Conservation (phyloP, 2,888 invertebrate genomes). For the Tinea pellionella region DNA sequence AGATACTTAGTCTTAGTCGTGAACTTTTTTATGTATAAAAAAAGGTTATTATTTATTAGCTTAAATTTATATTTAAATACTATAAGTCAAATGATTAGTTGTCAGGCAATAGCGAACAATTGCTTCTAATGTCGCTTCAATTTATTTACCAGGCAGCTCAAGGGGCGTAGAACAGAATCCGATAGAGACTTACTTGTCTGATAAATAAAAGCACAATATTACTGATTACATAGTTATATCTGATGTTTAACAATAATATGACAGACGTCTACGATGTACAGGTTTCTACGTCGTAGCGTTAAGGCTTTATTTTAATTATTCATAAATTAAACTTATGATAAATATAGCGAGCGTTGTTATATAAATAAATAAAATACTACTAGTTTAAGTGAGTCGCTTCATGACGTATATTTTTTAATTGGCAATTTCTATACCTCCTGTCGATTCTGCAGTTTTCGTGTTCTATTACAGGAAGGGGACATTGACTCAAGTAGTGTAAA, state of each 20-base stretch:
- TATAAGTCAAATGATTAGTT: no score
- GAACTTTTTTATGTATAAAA: no score
- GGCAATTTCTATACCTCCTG: background rate
- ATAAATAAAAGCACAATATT: background rate
- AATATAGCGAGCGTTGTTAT: no score
- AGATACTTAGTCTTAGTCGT: no score
- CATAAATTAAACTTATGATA: no score
- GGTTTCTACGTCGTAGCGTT: background rate
- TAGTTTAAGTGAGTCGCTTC: no score
- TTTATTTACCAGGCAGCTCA: conserved; percentile 61
- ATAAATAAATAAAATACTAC: no score
- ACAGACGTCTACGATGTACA: background rate
- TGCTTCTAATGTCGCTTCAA: conserved; percentile 67
- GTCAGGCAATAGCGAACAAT: conserved; percentile 54
- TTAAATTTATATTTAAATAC: no score
- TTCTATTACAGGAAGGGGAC: conserved; percentile 56
- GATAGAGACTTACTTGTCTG: background rate
- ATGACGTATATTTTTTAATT: no score
- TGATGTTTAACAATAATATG: no score
- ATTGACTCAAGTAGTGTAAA: conserved; percentile 68
- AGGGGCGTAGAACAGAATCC: conserved; percentile 47
- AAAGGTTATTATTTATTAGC: no score
- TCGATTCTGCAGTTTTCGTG: conserved; percentile 62
- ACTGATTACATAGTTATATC: background rate
- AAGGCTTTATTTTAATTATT: no score